Base-by-base conservation (phyloP, 1,140 invertebrate species). In the Arctopsyche grandis region DNA sequence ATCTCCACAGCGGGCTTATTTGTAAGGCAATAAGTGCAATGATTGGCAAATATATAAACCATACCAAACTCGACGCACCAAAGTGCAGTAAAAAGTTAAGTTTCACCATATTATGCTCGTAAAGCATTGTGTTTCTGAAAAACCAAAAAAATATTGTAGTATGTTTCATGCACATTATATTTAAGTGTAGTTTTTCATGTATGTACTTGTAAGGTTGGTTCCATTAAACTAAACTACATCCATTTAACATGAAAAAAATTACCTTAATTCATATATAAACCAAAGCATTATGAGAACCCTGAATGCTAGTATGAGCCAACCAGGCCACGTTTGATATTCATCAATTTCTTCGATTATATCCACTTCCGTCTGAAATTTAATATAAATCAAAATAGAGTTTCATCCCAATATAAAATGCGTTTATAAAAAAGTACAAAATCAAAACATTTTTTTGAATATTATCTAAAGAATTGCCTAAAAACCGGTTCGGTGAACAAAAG, bases 31-130 rank as follows among this genome's bases (percentile, higher is more conserved):
- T 95, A 66, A 99, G 91, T 60, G 96, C 97, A 81, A 99, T 93
- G 52, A 98, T 94, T 9, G 97, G 97, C 80, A 99, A 90, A 88
- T 99, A 99, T 81, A 99, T 96, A 84, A 99, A 99, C 98, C 98
- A 99, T 16, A 99, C 97, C 46, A 99, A 89, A 82, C 97, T 97
- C 22, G 97, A 98, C 46, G 98, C 98, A 63, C 97, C 98, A 88
- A 99, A 98, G 86, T 99, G 98, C 63, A 98, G 91, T 58, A 98
- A 92, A 87, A 98, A 99, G 85, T 97, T 94, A 9, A 97, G 88
- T 86, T 97, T 97, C 82, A 95, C 93, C 84, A 92, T 93, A 85
- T 97, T 97, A 86, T 97, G 96, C 85, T 97, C 96, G 82, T 96
- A 96, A 74, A 94, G 90, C 96, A 97, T 97, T 0, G 96, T 97